Evolutionary conservation across 2,888 invertebrate species (phyloP).

Genomic region (Sphaerophoria taeniata): DNA sequence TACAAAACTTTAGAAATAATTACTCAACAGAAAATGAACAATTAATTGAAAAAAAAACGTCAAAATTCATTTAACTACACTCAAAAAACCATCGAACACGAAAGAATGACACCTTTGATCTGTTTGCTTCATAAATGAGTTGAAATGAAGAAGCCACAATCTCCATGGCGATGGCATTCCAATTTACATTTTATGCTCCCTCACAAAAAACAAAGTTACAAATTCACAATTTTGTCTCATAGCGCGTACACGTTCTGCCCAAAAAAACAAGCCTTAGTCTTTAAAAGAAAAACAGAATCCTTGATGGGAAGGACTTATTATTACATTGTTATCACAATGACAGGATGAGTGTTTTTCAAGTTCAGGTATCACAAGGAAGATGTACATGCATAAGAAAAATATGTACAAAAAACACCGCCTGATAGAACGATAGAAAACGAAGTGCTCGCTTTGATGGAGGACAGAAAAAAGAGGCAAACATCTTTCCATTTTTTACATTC

Average conservation of each 20-base stretch:
- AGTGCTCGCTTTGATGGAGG: conserved; percentile 64
- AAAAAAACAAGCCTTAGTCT: conserved; percentile 19
- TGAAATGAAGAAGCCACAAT: neutral
- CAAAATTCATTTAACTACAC: too few relatives aligned
- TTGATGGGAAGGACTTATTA: conserved; percentile 63
- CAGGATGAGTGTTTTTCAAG: conserved; percentile 67
- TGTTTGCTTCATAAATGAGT: neutral
- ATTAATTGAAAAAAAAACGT: too few relatives aligned
- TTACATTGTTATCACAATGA: conserved; percentile 63
- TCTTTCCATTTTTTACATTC: conserved; percentile 7
- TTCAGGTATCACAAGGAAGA: conserved; percentile 53
- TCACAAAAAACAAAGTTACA: neutral
- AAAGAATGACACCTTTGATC: neutral
- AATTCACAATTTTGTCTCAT: conserved; percentile 1
- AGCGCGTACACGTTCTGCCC: neutral
- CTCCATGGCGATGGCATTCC: neutral
- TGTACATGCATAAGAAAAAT: neutral
- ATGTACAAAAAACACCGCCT: conserved; percentile 10
- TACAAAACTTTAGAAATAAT: too few relatives aligned
- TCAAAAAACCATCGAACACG: too few relatives aligned
- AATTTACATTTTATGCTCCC: neutral
- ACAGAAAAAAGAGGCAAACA: conserved; percentile 16
- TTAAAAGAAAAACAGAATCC: conserved; percentile 13
- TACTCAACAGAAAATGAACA: too few relatives aligned
- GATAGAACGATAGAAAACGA: conserved; percentile 34